Conservation (phyloP, 2,888 invertebrate species). For the Nephrotoma flavescens region DNA sequence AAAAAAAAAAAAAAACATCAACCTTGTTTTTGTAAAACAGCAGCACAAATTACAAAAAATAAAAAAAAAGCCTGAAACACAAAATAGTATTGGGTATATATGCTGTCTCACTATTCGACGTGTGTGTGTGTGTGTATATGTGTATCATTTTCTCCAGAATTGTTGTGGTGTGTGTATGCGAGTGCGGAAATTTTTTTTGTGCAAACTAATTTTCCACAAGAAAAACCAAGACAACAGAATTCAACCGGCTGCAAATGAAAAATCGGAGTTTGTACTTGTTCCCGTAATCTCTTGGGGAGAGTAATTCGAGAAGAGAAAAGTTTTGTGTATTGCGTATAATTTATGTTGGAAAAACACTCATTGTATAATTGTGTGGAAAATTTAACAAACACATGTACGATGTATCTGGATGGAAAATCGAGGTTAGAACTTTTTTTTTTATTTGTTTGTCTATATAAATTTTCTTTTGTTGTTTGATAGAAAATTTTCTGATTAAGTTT, state of each 20-base stretch:
- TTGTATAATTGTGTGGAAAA: neutral
- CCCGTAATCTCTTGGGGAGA: neutral
- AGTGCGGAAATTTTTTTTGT: neutral
- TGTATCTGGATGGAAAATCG: neutral
- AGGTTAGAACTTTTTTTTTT: neutral
- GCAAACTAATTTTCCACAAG: neutral
- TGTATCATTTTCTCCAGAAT: neutral
- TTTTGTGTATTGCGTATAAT: neutral
- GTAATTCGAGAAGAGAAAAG: neutral
- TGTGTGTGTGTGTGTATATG: neutral
- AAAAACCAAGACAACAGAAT: neutral
- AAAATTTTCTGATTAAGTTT: neutral
- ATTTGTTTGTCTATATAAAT: neutral
- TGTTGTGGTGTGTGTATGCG: neutral
- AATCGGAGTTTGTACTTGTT: neutral
- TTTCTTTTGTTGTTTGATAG: neutral
- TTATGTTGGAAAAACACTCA: neutral
- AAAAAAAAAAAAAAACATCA: neutral
- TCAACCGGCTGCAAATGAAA: neutral
- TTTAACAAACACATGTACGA: neutral
- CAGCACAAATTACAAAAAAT: neutral
- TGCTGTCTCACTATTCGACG: neutral
- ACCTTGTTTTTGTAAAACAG: neutral
- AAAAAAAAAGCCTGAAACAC: neutral
- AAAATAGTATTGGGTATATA: neutral